Percentiles rank a stretch among this genome's conserved stretches.
Conservation (phyloP, 1,140 invertebrate species). For the Saccostrea glomerata region DNA sequence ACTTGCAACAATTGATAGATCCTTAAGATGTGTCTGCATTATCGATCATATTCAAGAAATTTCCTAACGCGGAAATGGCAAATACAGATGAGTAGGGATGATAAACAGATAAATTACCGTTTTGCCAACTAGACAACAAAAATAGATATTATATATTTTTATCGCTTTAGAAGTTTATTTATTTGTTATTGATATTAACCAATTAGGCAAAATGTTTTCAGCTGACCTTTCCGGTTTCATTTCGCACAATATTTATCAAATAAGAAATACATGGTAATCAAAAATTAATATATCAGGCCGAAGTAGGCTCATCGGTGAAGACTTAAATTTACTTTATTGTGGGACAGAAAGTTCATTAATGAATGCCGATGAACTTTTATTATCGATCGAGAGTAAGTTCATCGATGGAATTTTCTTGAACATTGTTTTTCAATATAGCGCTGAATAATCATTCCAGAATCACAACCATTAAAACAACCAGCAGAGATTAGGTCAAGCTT, state of each 20-base stretch:
- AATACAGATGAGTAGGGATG: constrained; percentile 14
- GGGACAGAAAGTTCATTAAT: no score
- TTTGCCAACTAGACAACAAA: neutral
- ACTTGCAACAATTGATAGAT: neutral
- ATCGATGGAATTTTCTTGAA: neutral
- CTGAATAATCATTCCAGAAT: neutral
- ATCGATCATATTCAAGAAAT: neutral
- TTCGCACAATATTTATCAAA: neutral
- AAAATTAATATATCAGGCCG: no score
- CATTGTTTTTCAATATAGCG: constrained; percentile 11
- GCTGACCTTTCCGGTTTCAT: neutral
- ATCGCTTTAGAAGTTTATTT: neutral
- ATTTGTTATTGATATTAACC: constrained; percentile 26
- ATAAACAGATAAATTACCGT: neutral
- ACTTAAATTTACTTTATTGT: no score
- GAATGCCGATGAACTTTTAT: neutral
- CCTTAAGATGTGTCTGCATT: neutral
- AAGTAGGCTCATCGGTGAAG: no score
- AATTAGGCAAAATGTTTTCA: neutral
- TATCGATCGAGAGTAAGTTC: neutral
- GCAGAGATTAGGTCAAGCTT: neutral
- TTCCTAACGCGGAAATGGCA: neutral
- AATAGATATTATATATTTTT: neutral
- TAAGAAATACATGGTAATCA: neutral
- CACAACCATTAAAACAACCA: neutral